Evolutionary conservation across 2,113 vertebrate genomes (phyloP).

Genomic region (Prionailurus bengalensis): DNA sequence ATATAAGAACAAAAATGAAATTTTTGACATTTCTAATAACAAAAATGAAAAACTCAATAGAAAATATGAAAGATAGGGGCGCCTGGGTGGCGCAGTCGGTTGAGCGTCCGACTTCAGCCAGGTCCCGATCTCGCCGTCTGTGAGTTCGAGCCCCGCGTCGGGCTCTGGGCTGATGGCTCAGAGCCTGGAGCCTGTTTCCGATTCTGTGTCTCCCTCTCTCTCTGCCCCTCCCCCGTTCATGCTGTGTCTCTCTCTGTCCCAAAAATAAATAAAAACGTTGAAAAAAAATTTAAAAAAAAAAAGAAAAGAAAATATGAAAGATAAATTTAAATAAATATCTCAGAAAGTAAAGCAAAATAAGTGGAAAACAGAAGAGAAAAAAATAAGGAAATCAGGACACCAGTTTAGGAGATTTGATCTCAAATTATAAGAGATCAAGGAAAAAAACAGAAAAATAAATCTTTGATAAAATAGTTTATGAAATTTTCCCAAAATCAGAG

Average conservation of each 20-base stretch:
- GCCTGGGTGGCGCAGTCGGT: too few relatives aligned
- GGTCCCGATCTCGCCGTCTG: too few relatives aligned
- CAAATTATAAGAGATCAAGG: neutral
- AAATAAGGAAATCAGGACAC: neutral
- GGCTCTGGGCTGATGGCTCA: too few relatives aligned
- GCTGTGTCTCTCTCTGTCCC: too few relatives aligned
- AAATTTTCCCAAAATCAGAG: neutral
- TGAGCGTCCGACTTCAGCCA: too few relatives aligned
- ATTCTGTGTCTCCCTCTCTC: too few relatives aligned
- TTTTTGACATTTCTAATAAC: neutral
- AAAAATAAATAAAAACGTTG: too few relatives aligned
- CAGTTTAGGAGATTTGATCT: neutral
- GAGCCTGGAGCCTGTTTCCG: too few relatives aligned
- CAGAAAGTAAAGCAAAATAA: slow-evolving; percentile 4
- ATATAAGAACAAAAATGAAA: neutral
- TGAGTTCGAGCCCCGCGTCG: too few relatives aligned
- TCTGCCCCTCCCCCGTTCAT: too few relatives aligned
- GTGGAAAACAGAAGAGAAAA: neutral
- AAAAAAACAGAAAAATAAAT: neutral
- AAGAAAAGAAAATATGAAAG: neutral
- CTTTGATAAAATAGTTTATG: neutral
- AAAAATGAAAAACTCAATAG: slow-evolving; percentile 36
- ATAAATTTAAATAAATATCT: neutral
- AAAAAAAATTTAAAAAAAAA: too few relatives aligned
- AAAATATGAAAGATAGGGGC: neutral